Evolutionary conservation across 2,888 invertebrate species (phyloP).

Genomic region (Nomada hirtipes): DNA sequence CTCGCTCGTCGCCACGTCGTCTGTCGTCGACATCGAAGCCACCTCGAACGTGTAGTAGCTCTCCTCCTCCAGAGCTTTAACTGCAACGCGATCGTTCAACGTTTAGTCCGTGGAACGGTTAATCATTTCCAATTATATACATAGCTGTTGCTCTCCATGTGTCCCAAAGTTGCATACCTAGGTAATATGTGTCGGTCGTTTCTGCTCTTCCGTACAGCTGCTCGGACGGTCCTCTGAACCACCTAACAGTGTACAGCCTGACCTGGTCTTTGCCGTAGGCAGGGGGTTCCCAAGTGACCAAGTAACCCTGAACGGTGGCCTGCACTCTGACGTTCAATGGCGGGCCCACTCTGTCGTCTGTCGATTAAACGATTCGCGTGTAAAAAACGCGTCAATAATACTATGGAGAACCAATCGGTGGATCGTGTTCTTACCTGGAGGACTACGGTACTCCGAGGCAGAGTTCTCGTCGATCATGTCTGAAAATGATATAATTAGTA

Average conservation of each 20-base stretch:
- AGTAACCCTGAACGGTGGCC: constrained; percentile 90
- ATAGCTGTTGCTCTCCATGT: too few relatives aligned
- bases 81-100: constrained; percentile 82
- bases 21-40: constrained; percentile 87
- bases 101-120: too few relatives aligned
- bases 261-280: constrained; percentile 86
- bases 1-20: constrained; percentile 88
- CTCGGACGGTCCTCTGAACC: constrained; percentile 88
- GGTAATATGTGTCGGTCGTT: constrained; percentile 89
- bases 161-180: constrained; percentile 81
- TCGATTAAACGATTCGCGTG: constrained; percentile 39
- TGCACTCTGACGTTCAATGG: constrained; percentile 90
- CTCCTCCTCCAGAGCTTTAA: constrained; percentile 90
- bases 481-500: constrained; percentile 52
- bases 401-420: neutral
- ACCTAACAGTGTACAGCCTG: constrained; percentile 88
- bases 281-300: constrained; percentile 91
- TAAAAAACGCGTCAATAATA: neutral
- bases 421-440: constrained; percentile 67
- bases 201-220: constrained; percentile 88
- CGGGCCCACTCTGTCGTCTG: constrained; percentile 85
- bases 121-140: neutral
- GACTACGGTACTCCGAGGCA: constrained; percentile 78
- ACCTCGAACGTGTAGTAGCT: constrained; percentile 91
- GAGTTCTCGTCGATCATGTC: constrained; percentile 74